Conservation (phyloP, 2,113 vertebrate species). For the Tragelaphus strepsiceros region DNA sequence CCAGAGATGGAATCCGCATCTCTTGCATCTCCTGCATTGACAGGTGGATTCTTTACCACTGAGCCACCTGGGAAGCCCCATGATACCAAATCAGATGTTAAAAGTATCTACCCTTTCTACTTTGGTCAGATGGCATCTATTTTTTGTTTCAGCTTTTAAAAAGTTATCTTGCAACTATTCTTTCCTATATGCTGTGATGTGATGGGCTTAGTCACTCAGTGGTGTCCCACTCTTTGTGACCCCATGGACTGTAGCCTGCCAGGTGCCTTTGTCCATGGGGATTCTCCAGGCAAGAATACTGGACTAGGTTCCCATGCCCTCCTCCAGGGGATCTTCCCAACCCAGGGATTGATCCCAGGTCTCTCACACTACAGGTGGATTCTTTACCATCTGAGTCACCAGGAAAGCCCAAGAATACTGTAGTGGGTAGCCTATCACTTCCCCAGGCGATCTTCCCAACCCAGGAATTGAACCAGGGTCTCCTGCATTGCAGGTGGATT, state of each 20-base stretch:
- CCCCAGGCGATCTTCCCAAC: no score
- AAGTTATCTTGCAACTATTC: background rate
- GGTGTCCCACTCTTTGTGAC: background rate
- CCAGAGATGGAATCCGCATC: background rate
- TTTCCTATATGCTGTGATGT: background rate
- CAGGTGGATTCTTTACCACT: background rate
- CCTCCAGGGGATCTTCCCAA: background rate
- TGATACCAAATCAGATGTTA: background rate
- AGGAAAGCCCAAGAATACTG: background rate
- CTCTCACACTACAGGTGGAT: background rate
- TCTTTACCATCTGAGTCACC: background rate
- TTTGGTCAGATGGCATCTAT: background rate
- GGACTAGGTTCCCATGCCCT: background rate
- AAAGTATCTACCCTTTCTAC: background rate
- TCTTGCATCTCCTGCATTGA: background rate
- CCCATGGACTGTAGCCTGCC: background rate
- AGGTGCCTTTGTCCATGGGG: background rate
- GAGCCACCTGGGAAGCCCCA: background rate
- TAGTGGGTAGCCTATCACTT: no score
- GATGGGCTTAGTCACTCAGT: background rate
- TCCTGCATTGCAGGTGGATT: no score
- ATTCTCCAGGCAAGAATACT: background rate
- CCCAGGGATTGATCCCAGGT: background rate
- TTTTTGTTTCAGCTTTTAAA: constrained; percentile 31
- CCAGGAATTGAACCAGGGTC: no score